Evolutionary conservation across 2,797 vertebrate genomes (phyloP).

Genomic region (Echeneis naucrates): DNA sequence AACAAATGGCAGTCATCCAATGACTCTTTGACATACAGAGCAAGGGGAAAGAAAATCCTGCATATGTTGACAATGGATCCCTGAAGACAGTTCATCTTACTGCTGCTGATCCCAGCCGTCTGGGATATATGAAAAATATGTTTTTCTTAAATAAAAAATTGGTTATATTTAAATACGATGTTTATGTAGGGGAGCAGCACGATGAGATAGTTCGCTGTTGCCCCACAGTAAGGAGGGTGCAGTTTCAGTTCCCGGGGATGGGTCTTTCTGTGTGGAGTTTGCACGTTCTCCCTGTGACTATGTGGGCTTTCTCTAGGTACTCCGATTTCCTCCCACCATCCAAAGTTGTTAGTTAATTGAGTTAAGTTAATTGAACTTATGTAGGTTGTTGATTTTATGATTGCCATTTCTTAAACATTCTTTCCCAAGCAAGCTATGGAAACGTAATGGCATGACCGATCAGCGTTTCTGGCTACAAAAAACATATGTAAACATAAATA

Average conservation of each 20-base stretch:
- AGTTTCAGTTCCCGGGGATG: too few relatives aligned
- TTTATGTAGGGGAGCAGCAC: constrained; percentile 55
- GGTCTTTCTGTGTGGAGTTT: too few relatives aligned
- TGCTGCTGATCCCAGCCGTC: constrained; percentile 40
- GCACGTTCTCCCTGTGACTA: too few relatives aligned
- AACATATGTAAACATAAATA: too few relatives aligned
- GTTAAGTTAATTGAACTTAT: too few relatives aligned
- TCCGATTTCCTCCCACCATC: too few relatives aligned
- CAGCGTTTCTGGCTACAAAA: too few relatives aligned
- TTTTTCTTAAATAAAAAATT: constrained; percentile 27
- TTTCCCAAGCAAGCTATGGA: constrained; percentile 35
- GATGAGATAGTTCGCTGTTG: too few relatives aligned
- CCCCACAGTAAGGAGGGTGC: too few relatives aligned
- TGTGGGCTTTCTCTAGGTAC: too few relatives aligned
- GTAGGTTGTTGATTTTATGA: constrained; percentile 56
- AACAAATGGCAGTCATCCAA: constrained; percentile 50
- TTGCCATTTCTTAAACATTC: constrained; percentile 27
- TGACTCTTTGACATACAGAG: constrained; percentile 41
- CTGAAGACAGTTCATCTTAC: constrained; percentile 61
- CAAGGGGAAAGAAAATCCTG: constrained; percentile 44
- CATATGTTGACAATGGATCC: constrained; percentile 56
- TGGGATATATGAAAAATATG: constrained; percentile 32
- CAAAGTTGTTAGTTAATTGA: too few relatives aligned
- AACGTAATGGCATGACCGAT: too few relatives aligned
- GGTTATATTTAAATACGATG: constrained; percentile 43